Conservation (phyloP, 2,888 invertebrate genomes). For the Endomychus coccineus region DNA sequence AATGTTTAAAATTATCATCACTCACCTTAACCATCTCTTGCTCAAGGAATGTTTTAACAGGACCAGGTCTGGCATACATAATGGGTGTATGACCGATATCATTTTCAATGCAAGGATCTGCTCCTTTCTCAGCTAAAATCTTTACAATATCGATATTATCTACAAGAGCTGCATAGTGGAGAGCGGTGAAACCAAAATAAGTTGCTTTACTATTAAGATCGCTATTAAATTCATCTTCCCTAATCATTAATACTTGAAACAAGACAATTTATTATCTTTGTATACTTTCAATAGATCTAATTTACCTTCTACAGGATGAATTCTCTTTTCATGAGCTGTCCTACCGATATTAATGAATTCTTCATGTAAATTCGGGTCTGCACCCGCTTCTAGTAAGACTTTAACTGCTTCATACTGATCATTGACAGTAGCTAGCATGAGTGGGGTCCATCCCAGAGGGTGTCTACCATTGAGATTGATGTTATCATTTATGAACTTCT, state of each 20-base stretch:
- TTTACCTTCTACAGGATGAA: conserved; percentile 67
- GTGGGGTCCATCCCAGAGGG: conserved; percentile 76
- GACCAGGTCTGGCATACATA: conserved; percentile 63
- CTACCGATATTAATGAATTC: conserved; percentile 64
- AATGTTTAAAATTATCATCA: not conserved
- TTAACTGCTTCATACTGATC: conserved; percentile 55
- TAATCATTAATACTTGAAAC: conserved; percentile 50
- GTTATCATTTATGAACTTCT: conserved; percentile 37
- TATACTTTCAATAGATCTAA: no score
- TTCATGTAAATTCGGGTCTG: conserved; percentile 68
- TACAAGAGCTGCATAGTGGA: conserved; percentile 80
- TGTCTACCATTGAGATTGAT: conserved; percentile 64
- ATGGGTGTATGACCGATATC: conserved; percentile 69
- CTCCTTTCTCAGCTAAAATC: conserved; percentile 63
- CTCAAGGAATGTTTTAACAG: conserved; percentile 55
- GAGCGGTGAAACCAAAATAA: conserved; percentile 77
- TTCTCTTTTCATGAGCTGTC: conserved; percentile 56
- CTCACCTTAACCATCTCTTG: conserved; percentile 46
- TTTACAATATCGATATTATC: conserved; percentile 59
- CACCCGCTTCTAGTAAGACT: conserved; percentile 64
- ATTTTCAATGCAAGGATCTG: conserved; percentile 67
- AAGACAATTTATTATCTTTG: no score
- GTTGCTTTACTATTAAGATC: conserved; percentile 63
- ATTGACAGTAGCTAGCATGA: conserved; percentile 79
- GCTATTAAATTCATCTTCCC: conserved; percentile 79